Base-by-base conservation (phyloP, 2,888 invertebrate genomes). In the Epicampocera succincta region DNA sequence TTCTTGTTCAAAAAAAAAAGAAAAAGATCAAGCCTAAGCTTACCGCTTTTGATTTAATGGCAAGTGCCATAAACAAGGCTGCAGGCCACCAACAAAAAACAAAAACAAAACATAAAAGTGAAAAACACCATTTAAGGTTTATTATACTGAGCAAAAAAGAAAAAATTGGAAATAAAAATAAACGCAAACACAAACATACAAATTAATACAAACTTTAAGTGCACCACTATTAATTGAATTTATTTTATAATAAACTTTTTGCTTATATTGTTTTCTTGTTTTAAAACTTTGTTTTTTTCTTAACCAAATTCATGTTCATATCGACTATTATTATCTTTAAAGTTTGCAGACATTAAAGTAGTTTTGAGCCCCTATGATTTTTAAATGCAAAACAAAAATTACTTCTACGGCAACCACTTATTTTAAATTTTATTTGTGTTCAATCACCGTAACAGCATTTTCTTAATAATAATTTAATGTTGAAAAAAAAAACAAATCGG, bases 1-100 rank as follows among this genome's bases (percentile, higher is more conserved):
- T 61, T 50, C 15, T n/a, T n/a, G n/a, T n/a, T n/a, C n/a, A n/a
- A n/a, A 86, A 85, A 86, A 85, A 5, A 54, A 44, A 15, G 3
- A 33, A 42, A 33, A 1, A 63, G 44, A 44, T 44, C n/a, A 46
- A 29, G 11, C 4, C 56, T 46, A 15, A 81, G 82, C 79, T 76
- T 78, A 73, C 44, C 40, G 54, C 46, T 68, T 40, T 61, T 42
- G 42, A 17, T 61, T 54, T 40, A 29, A 44, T 54, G 21, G 17
- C 58, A 72, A 65, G 17, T 38, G 61, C 21, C 54, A 17, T n/a
- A 61, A 52, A 69, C 33, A 46, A 44, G 44, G 38, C 54, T 38
- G 38, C n/a, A 69, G 50, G 69, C 61, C 15, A 52, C 50, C 29
- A 44, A 33, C 9, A 33, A 5, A 33, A 33, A 33, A 33, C 9